Conservation (phyloP, 2,113 vertebrate species). For the Heteronetta atricapilla region DNA sequence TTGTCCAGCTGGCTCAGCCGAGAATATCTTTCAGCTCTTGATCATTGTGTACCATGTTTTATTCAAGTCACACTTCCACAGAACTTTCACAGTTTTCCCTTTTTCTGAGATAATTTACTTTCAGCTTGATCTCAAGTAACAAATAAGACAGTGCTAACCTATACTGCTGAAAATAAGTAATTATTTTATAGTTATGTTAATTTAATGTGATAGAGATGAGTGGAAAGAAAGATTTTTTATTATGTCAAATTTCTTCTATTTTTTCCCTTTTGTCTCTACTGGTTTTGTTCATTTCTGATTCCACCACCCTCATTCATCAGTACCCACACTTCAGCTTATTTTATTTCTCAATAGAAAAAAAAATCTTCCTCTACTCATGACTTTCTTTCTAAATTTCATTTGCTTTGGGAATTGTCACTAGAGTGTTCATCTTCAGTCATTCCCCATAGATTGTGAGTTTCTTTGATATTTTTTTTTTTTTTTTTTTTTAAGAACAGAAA, state of each 20-base stretch:
- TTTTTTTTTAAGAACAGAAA: background rate
- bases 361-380: background rate
- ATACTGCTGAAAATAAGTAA: background rate
- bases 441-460: background rate
- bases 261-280: background rate
- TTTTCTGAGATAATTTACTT: slow-evolving; percentile 39
- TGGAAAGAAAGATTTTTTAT: background rate
- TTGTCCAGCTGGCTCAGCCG: background rate
- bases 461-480: background rate
- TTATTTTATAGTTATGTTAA: background rate
- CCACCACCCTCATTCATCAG: background rate
- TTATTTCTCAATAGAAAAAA: background rate
- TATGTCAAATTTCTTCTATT: background rate
- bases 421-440: background rate
- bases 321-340: background rate
- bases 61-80: slow-evolving; percentile 17
- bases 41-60: background rate
- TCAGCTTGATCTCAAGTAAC: slow-evolving; percentile 16
- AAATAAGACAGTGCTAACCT: background rate
- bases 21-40: background rate
- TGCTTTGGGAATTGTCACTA: background rate
- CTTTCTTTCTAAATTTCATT: background rate
- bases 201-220: background rate
- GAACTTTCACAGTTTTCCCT: background rate
- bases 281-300: background rate